phyloP scores from a whole-genome alignment of 2,888 invertebrate species.

The Nysson spinosus region DNA sequence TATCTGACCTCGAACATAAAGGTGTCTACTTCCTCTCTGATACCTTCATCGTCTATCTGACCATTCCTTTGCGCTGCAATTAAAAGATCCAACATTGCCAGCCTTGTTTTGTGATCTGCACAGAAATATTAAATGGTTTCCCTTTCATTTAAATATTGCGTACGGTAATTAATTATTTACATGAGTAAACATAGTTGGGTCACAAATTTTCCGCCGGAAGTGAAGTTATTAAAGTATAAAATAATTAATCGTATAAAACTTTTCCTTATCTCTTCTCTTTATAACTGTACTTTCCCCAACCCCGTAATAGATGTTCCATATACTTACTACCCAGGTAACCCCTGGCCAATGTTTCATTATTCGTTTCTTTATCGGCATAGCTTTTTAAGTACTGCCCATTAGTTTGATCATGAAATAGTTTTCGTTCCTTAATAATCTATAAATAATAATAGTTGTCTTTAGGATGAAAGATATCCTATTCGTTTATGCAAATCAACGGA shows the following conservation, averaged over 20 bases:
- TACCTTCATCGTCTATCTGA: conserved; percentile 64
- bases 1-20: conserved; percentile 68
- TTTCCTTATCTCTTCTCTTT: too few species aligned
- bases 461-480: too few species aligned
- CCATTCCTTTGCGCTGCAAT: conserved; percentile 59
- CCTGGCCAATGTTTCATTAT: neutral
- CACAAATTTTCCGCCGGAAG: neutral
- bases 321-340: conserved; percentile 13
- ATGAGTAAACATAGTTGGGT: neutral
- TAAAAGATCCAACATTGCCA: conserved; percentile 71
- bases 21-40: conserved; percentile 72
- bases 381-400: conserved; percentile 41
- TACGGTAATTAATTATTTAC: too few species aligned
- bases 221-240: too few species aligned
- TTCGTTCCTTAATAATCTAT: conserved; percentile 65
- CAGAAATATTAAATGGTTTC: too few species aligned
- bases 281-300: too few species aligned
- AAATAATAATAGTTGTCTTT: neutral
- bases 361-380: neutral
- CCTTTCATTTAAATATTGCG: too few species aligned
- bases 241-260: too few species aligned
- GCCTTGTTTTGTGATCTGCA: conserved; percentile 46
- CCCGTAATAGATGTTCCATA: neutral
- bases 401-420: conserved; percentile 60
- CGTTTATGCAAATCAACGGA: neutral